Evolutionary conservation across 2,888 invertebrate species (phyloP), one percentile per base, ranked within the genome.

Genomic region (Mongoloraphidia duomilia): DNA sequence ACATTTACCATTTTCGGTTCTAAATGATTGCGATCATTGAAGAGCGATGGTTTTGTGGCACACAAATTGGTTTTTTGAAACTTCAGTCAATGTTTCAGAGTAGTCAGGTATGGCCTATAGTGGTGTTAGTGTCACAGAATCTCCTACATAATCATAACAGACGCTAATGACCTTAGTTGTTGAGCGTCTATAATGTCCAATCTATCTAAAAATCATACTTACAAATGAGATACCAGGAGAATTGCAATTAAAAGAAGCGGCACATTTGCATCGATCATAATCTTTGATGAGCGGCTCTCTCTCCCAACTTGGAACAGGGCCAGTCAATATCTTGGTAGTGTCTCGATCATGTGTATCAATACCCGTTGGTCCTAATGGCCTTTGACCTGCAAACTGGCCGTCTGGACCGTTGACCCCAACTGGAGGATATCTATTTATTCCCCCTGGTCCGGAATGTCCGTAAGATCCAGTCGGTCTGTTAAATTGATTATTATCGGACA

Each of bases 201-300:
- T 43, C 11, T 13, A 13, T 8, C 9, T 14, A 13, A 9, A 5
- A 41, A 50, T 13, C 37, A 37, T 40, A 61, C 65, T 64, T 62
- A 75, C 75, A 54, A 75, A 75, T 50, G 72, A 69, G 36, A 76
- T 64, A 41, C 73, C 75, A 5, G 68, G 69, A 8, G 68, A 66
- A 39, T 69, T 69, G 54, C 76, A 76, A 58, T 76, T 76, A 60
- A 75, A 74, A 51, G 69, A 69, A 55, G 71, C 71, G 10, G 71
- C 69, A 54, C 76, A 76, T 55, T 71, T 73, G 62, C 76, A 76
- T 10, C 59, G 62, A 50, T 65, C 68, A 55, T 62, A 67, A 44
- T 64, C 57, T 53, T 63, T 63, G 50, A 62, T 59, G 3, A 65
- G 64, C n/a, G 68, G 59, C 55, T 63, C 61, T 51, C 59, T 57